Conservation (phyloP, 2,888 invertebrate genomes). For the Drosophila lacicola region DNA sequence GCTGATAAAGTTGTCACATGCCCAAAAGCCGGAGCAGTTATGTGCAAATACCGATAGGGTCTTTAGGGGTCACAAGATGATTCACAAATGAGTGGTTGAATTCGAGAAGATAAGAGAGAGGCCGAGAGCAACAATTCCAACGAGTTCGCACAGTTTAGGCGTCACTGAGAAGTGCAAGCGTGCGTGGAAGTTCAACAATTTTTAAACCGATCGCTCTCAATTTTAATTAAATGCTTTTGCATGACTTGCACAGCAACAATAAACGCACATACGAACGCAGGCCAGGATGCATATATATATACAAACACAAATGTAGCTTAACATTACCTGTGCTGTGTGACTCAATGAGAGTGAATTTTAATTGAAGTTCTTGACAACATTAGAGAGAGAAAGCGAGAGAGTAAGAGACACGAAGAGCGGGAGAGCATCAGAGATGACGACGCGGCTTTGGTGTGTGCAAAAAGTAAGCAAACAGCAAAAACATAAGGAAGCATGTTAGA, state of each 20-base stretch:
- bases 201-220: conserved; percentile 3
- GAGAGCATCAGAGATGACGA: conserved; percentile 15
- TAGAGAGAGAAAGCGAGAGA: conserved; percentile 4
- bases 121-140: neutral
- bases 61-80: conserved; percentile 24
- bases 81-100: conserved; percentile 27
- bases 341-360: conserved; percentile 47
- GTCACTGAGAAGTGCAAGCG: neutral
- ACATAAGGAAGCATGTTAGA: conserved; percentile 32
- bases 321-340: conserved; percentile 13
- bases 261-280: neutral
- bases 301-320: conserved; percentile 15
- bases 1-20: conserved; percentile 48
- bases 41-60: conserved; percentile 3
- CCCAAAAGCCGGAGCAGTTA: neutral
- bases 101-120: neutral
- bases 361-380: conserved; percentile 41
- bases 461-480: conserved; percentile 26
- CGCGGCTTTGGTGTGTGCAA: conserved; percentile 5
- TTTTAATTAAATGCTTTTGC: neutral
- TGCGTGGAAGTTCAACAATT: neutral
- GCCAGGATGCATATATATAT: conserved; percentile 22
- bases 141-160: conserved; percentile 14
- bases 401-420: neutral
- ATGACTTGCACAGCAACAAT: neutral